phyloP scores from a whole-genome alignment of 2,888 invertebrate genomes.

The Epinotia brunnichana region DNA sequence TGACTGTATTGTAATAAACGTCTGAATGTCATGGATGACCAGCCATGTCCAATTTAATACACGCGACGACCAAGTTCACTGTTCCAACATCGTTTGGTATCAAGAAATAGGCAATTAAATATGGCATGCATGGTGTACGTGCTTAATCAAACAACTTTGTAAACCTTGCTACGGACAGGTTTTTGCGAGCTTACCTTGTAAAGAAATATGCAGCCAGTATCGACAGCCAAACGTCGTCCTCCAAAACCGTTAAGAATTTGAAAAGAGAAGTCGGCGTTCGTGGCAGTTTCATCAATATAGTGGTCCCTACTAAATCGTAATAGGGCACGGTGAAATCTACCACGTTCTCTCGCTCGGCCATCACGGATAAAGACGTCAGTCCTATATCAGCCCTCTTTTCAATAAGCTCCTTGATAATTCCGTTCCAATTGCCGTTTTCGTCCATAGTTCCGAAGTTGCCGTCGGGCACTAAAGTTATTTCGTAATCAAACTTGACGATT shows the following conservation, averaged over 20 bases:
- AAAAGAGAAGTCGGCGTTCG: slow-evolving; percentile 95
- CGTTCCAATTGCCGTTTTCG: slow-evolving; percentile 93
- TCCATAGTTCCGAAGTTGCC: slow-evolving; percentile 95
- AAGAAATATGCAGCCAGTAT: slow-evolving; percentile 97
- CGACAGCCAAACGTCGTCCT: slow-evolving; percentile 98
- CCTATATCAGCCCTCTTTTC: slow-evolving; percentile 97
- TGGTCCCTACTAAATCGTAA: slow-evolving; percentile 98
- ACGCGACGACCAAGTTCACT: slow-evolving; percentile 34
- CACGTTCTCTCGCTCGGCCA: slow-evolving; percentile 98
- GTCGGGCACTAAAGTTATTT: slow-evolving; percentile 91
- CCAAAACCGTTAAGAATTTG: slow-evolving; percentile 97
- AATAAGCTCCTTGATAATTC: slow-evolving; percentile 91
- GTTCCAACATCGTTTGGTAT: slow-evolving; percentile 35
- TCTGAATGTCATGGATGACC: slow-evolving; percentile 56
- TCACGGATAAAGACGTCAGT: slow-evolving; percentile 96
- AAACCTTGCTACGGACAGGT: slow-evolving; percentile 52
- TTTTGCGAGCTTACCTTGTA: slow-evolving; percentile 86
- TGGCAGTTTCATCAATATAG: slow-evolving; percentile 97
- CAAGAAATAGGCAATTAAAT: slow-evolving; percentile 35
- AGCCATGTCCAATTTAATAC: slow-evolving; percentile 48
- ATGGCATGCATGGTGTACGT: slow-evolving; percentile 21
- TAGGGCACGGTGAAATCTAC: slow-evolving; percentile 99
- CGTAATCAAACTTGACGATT: slow-evolving; percentile 95
- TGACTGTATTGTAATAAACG: slow-evolving; percentile 53
- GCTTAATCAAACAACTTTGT: slow-evolving; percentile 29